Evolutionary conservation across 2,797 vertebrate species (phyloP).

Genomic region (Neostethus bicornis): DNA sequence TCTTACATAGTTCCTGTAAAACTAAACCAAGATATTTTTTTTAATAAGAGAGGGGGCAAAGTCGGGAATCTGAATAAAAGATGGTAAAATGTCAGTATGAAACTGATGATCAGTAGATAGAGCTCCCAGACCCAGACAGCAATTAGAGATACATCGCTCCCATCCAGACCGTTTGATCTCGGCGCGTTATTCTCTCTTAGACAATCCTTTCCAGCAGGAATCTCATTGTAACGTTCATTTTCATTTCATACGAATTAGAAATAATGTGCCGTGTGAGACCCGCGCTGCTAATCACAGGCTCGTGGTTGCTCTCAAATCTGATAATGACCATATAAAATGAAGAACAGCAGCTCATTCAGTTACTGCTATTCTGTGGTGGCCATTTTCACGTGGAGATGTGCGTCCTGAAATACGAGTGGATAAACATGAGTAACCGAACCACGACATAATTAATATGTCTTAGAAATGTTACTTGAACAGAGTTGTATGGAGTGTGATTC

Average conservation of each 20-base stretch:
- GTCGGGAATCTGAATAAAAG: slow-evolving; percentile 75
- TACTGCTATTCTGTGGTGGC: slow-evolving; percentile 45
- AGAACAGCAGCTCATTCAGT: slow-evolving; percentile 57
- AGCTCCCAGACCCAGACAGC: slow-evolving; percentile 73
- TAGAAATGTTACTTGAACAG: slow-evolving; percentile 42
- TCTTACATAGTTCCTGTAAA: slow-evolving; percentile 79
- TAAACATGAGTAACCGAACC: slow-evolving; percentile 53
- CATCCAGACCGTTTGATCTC: slow-evolving; percentile 75
- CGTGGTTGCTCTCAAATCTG: slow-evolving; percentile 72
- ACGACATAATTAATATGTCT: slow-evolving; percentile 43
- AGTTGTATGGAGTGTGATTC: slow-evolving; percentile 52
- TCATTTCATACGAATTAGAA: slow-evolving; percentile 72
- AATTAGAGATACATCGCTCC: slow-evolving; percentile 72
- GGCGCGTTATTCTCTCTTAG: slow-evolving; percentile 52
- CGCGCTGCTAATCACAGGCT: slow-evolving; percentile 73
- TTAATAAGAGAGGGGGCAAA: slow-evolving; percentile 57
- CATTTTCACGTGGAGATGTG: slow-evolving; percentile 65
- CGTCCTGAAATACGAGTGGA: slow-evolving; percentile 48
- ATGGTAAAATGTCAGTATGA: slow-evolving; percentile 74
- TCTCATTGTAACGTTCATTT: slow-evolving; percentile 41
- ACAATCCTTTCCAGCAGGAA: slow-evolving; percentile 37
- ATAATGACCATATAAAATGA: slow-evolving; percentile 70
- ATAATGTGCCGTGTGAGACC: slow-evolving; percentile 66
- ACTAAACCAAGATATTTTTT: slow-evolving; percentile 66
- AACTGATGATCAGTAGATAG: slow-evolving; percentile 74